These are phyloP conservation scores for Metacarcinus magister DNA, from an alignment of 2,888 invertebrate species.

Conservation along the genomic window DNA sequence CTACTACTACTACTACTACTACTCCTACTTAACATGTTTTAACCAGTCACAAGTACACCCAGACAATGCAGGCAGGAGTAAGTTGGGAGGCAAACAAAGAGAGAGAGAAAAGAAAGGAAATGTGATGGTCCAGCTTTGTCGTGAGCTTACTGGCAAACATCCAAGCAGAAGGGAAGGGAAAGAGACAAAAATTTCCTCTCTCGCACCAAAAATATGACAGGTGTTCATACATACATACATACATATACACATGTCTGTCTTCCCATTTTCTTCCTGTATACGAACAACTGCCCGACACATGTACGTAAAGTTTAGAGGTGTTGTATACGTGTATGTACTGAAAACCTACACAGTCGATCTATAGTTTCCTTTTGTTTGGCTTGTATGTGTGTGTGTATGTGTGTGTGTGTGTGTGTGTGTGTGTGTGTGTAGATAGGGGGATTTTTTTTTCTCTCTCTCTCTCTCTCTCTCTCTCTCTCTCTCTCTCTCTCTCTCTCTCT, in stretches of 20 bases:
- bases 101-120: not conserved
- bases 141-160: not conserved
- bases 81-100: not conserved
- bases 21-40: not conserved
- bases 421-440: not conserved
- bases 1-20: not conserved
- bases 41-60: not conserved
- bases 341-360: too few relatives aligned
- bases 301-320: not conserved
- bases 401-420: constrained; percentile 15
- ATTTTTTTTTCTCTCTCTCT: too few relatives aligned
- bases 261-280: not conserved
- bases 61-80: not conserved
- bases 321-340: too few relatives aligned
- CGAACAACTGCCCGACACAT: not conserved
- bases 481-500: constrained; percentile 22
- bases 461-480: constrained; percentile 34
- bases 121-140: not conserved
- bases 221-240: not conserved
- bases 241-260: not conserved
- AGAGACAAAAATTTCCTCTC: not conserved
- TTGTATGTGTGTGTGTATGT: not conserved
- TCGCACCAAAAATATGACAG: not conserved
- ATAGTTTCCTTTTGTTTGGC: not conserved
- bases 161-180: not conserved